A percentile compares a stretch with the other conserved stretches of the same genome.
These are phyloP conservation scores for Oeneis ivallda DNA, from an alignment of 2,888 invertebrate genomes.

Conservation along the genomic window DNA sequence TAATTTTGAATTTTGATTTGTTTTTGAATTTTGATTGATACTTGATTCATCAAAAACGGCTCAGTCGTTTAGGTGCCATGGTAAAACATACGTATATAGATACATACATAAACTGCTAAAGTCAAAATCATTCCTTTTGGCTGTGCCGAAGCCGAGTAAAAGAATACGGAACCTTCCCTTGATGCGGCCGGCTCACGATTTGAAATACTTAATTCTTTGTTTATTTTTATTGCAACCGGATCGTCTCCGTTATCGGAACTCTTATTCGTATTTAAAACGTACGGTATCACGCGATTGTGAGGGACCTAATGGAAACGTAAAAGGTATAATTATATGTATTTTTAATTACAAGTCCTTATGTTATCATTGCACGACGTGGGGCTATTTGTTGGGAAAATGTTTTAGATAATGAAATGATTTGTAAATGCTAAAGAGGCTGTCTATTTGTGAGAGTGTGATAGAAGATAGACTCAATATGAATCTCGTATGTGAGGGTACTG, in stretches of 20 bases:
- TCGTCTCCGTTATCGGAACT: conserved; percentile 21
- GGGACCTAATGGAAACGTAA: conserved; percentile 32
- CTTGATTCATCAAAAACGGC: too few species aligned
- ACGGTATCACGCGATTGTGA: conserved; percentile 36
- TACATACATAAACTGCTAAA: too few species aligned
- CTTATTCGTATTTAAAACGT: conserved; percentile 35
- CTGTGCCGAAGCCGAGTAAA: neutral
- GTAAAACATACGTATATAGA: too few species aligned
- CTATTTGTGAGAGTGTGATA: conserved; percentile 3
- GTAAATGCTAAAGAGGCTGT: conserved; percentile 11
- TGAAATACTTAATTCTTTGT: conserved; percentile 14
- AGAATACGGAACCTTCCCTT: conserved; percentile 1
- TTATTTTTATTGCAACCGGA: conserved; percentile 27
- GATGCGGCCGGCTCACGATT: neutral
- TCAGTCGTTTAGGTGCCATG: too few species aligned
- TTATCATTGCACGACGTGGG: conserved; percentile 11
- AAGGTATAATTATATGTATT: conserved; percentile 31
- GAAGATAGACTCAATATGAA: neutral
- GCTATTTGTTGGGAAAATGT: conserved; percentile 22
- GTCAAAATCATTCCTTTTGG: too few species aligned
- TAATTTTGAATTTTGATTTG: too few species aligned
- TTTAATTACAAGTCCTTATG: conserved; percentile 24
- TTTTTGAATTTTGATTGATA: too few species aligned
- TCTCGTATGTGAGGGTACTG: too few species aligned
- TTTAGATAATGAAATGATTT: conserved; percentile 18